phyloP scores from a whole-genome alignment of 2,113 vertebrate species.

The Halichoerus grypus region DNA sequence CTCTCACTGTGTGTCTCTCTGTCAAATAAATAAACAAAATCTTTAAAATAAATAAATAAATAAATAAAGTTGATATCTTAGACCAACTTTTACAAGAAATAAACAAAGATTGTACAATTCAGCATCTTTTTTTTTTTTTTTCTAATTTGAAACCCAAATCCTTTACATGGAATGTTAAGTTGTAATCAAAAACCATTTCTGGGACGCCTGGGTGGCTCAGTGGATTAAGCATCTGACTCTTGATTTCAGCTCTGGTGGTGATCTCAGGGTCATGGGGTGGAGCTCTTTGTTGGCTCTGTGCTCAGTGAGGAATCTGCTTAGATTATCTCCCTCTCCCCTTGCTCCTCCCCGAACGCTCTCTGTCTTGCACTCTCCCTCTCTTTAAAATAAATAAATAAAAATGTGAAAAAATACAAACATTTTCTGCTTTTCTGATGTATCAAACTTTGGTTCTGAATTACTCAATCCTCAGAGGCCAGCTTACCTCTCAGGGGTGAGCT shows the following conservation, averaged over 20 bases:
- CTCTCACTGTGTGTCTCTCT: too few relatives aligned
- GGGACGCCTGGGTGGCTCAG: neutral
- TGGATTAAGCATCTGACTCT: neutral
- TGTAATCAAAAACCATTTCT: neutral
- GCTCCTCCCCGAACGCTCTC: too few relatives aligned
- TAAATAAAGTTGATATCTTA: neutral
- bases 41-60: too few relatives aligned
- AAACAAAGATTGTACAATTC: neutral
- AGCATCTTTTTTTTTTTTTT: neutral
- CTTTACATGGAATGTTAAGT: neutral
- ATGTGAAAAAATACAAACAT: neutral
- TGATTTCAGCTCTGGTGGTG: neutral
- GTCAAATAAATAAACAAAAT: too few relatives aligned
- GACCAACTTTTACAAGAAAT: slow-evolving; percentile 15
- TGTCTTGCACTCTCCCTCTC: too few relatives aligned
- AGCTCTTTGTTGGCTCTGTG: too few relatives aligned
- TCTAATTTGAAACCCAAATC: slow-evolving; percentile 31
- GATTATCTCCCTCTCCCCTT: too few relatives aligned
- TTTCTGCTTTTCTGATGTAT: slow-evolving; percentile 34
- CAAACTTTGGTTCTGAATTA: neutral
- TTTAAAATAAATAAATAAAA: neutral
- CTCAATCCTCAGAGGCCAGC: neutral
- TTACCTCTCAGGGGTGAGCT: neutral
- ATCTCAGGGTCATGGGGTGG: neutral
- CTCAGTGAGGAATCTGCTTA: too few relatives aligned